phyloP scores from a whole-genome alignment of 1,140 invertebrate species.

The Paraescarpia echinospica region DNA sequence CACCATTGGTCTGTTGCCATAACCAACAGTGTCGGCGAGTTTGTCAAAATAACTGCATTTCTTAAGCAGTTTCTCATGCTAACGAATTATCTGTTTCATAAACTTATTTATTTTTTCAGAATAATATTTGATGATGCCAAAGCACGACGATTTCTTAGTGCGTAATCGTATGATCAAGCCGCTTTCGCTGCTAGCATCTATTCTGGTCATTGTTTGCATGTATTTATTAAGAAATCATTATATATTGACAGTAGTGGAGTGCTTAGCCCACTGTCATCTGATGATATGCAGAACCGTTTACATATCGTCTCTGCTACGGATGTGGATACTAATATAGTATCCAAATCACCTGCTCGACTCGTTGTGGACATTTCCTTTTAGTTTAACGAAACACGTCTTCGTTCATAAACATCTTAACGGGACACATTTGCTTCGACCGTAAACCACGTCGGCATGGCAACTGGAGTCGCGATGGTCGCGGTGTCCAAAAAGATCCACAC shows the following conservation, averaged over 20 bases:
- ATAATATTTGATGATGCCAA: neutral
- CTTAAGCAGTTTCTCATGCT: neutral
- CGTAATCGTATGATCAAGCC: neutral
- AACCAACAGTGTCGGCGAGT: too few relatives aligned
- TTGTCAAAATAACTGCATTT: neutral
- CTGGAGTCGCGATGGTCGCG: neutral
- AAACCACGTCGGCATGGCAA: neutral
- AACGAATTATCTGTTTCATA: neutral
- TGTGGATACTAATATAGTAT: neutral
- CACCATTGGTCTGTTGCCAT: too few relatives aligned
- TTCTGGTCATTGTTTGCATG: neutral
- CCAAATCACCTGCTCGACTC: neutral
- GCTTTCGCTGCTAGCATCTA: neutral
- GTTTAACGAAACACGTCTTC: neutral
- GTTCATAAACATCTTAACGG: neutral
- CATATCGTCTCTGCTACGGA: too few relatives aligned
- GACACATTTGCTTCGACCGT: neutral
- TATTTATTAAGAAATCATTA: neutral
- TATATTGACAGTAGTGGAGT: neutral
- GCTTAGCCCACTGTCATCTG: neutral
- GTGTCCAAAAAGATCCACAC: neutral
- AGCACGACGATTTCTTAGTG: neutral
- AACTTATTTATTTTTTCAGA: neutral
- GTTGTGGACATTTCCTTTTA: neutral
- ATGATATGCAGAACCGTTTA: too few relatives aligned